Base-by-base conservation (phyloP, 2,888 invertebrate genomes). In the Drosophila emarginata region DNA sequence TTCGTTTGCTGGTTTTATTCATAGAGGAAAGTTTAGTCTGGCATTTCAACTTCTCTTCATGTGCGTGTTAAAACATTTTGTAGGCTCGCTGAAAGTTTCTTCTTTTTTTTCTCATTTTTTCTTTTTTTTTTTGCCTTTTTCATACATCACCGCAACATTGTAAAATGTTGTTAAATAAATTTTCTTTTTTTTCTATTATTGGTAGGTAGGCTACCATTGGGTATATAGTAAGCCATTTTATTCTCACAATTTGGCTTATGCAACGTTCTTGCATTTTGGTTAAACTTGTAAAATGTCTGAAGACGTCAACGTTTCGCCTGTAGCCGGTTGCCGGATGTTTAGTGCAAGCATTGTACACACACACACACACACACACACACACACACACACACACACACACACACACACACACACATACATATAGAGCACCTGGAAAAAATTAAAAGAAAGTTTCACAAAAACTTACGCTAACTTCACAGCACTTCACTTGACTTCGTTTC, bases 151-250 rank as follows among this genome's bases (percentile, higher is more conserved):
- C 84, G 77, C 81, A 82, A 67, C 79, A 75, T 83, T 83, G 87
- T 83, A 81, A 84, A 84, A 84, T 76, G 68, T 72, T 71, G 87
- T 77, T 77, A 87, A 81, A 81, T 82, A 79, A 84, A 84, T 84
- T 87, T 82, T 45, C 84, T 87, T 79, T 82, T 82, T 81, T 81
- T 81, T 65, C 59, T 45, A 21, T 32, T 32, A 32, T 32, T 32
- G 21, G 11, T 45, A 18, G 40, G 15, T 15, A 18, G 9, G 18
- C 15, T 9, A 3, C 9, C 15, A 40, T n/a, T n/a, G n/a, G n/a
- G n/a, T 45, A 45, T 18, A 45, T 45, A 45, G 50, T 74, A 40
- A 9, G 40, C 40, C 18, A 45, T 45, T 45, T 45, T 18, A 45
- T 45, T 18, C 21, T 21, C 1, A 21, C 45, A 45, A 21, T 45